phyloP scores from a whole-genome alignment of 2,797 vertebrate genomes.

The Poeciliopsis paucimaculata region DNA sequence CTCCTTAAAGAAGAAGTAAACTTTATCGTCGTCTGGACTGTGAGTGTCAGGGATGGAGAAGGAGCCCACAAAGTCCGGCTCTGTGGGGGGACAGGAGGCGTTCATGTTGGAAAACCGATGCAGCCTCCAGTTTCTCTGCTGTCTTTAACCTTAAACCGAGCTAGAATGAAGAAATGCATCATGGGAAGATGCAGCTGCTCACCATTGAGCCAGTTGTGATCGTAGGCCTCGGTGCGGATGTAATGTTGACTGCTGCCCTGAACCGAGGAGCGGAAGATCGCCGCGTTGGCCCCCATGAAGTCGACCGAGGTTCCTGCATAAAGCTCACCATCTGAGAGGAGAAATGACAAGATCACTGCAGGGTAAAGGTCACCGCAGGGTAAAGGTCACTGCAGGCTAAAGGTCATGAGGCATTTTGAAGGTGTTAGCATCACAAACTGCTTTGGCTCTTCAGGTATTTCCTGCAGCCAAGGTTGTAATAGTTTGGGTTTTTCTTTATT shows the following conservation, averaged over 20 bases:
- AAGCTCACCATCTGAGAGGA: constrained; percentile 81
- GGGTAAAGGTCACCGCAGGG: no score
- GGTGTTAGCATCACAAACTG: background rate
- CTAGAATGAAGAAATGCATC: background rate
- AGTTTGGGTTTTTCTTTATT: no score
- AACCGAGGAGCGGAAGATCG: constrained; percentile 83
- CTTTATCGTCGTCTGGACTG: constrained; percentile 86
- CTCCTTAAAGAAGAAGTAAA: constrained; percentile 89
- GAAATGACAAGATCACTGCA: background rate
- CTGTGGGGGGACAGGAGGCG: constrained; percentile 54
- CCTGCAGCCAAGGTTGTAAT: no score
- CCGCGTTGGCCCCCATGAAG: constrained; percentile 88
- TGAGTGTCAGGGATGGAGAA: constrained; percentile 87
- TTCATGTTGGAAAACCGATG: background rate
- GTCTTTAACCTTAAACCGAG: background rate
- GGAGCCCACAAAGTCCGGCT: constrained; percentile 82
- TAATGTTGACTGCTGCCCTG: constrained; percentile 79
- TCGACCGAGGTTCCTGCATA: constrained; percentile 88
- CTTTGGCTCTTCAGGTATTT: no score
- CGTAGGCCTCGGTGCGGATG: constrained; percentile 86
- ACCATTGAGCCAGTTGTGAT: constrained; percentile 90
- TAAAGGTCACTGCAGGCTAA: no score
- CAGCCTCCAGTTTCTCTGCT: background rate
- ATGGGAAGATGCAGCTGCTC: constrained; percentile 27
- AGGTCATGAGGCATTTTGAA: background rate